Evolutionary conservation across 1,140 invertebrate species (phyloP).

Genomic region (Nephila pilipes): DNA sequence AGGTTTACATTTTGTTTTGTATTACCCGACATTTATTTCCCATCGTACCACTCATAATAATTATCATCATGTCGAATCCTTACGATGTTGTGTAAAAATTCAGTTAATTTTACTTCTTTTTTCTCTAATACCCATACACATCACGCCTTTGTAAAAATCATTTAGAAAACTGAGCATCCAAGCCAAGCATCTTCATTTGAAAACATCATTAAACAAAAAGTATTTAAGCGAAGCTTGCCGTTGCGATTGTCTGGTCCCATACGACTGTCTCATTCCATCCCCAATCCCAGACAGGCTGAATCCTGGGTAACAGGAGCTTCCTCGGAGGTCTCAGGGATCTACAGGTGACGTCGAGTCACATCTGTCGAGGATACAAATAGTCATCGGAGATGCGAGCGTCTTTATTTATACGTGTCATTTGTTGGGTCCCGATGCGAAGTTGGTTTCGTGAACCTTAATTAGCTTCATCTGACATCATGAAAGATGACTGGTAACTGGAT

Average conservation of each 20-base stretch:
- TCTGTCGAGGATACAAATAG: constrained; percentile 34
- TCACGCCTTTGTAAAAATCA: neutral
- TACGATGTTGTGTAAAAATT: too few species aligned
- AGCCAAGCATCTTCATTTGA: neutral
- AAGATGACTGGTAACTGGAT: constrained; percentile 57
- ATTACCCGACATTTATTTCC: too few species aligned
- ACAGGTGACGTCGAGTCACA: constrained; percentile 54
- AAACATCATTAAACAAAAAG: too few species aligned
- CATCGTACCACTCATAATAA: too few species aligned
- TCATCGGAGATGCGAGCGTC: constrained; percentile 40
- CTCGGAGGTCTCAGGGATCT: constrained; percentile 50
- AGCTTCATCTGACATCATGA: constrained; percentile 70
- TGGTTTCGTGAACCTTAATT: constrained; percentile 69
- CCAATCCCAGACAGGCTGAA: too few species aligned
- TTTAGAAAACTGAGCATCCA: neutral
- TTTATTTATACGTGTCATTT: constrained; percentile 66
- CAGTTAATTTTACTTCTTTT: too few species aligned
- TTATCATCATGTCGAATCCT: too few species aligned
- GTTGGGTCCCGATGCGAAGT: constrained; percentile 26
- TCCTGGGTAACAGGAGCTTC: neutral
- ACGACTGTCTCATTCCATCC: too few species aligned
- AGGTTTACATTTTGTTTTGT: too few species aligned
- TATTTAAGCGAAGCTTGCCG: too few species aligned
- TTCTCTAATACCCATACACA: neutral
- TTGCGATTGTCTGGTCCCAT: too few species aligned